A percentile compares a stretch with the other conserved stretches of the same genome.
phyloP scores from a whole-genome alignment of 2,797 vertebrate species.

The Oreochromis mossambicus region DNA sequence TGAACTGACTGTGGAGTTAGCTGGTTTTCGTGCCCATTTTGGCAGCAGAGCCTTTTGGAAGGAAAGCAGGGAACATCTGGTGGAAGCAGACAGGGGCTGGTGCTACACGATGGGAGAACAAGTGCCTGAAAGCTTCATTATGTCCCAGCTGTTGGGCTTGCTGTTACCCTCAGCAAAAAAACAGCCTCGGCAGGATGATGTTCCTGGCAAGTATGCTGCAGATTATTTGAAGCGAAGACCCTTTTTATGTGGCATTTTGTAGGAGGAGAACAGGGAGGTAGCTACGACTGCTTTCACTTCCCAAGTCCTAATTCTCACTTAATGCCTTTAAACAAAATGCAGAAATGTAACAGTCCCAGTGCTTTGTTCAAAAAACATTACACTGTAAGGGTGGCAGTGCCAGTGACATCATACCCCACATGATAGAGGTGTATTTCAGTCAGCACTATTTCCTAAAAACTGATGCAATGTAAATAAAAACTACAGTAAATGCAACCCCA shows the following conservation, averaged over 20 bases:
- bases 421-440: background rate
- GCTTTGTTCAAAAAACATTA: background rate
- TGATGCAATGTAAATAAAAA: too few species aligned
- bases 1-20: slow-evolving; percentile 44
- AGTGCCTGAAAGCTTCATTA: slow-evolving; percentile 70
- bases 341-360: background rate
- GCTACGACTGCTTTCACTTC: background rate
- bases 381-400: background rate
- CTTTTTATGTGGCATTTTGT: background rate
- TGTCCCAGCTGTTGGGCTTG: slow-evolving; percentile 76
- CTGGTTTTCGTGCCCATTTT: slow-evolving; percentile 37
- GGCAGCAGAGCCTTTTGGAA: slow-evolving; percentile 62
- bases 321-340: background rate
- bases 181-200: slow-evolving; percentile 58
- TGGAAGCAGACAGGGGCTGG: slow-evolving; percentile 72
- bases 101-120: slow-evolving; percentile 65
- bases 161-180: slow-evolving; percentile 73
- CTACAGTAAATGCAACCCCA: background rate
- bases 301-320: background rate
- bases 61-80: slow-evolving; percentile 68
- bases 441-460: background rate
- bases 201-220: slow-evolving; percentile 54
- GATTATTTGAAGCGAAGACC: slow-evolving; percentile 46
- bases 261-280: background rate
- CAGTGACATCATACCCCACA: background rate